These are phyloP conservation scores for Scatophagus argus DNA, from an alignment of 2,113 vertebrate species.

Conservation along the genomic window DNA sequence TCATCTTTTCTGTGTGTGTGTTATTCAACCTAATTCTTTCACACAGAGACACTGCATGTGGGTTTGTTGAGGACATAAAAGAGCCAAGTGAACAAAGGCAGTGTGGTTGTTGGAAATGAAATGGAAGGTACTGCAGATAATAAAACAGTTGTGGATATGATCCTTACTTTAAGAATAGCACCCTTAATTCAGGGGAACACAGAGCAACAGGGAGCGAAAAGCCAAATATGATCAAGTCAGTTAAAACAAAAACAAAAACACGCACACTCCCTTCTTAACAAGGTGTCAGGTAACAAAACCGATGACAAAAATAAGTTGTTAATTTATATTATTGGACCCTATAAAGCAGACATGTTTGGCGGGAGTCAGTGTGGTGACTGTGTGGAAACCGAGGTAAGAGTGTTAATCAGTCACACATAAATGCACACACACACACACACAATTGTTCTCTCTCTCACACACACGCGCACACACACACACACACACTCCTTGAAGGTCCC, in stretches of 20 bases:
- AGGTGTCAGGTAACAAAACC: constrained; percentile 38
- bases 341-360: neutral
- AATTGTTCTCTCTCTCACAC: constrained; percentile 18
- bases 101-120: constrained; percentile 43
- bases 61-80: neutral
- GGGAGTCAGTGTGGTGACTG: constrained; percentile 28
- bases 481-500: constrained; percentile 48
- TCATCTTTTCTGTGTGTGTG: neutral
- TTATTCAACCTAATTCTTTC: neutral
- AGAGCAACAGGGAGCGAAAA: constrained; percentile 6
- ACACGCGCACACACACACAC: constrained; percentile 50
- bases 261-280: constrained; percentile 55
- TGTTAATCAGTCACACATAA: constrained; percentile 36
- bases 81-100: constrained; percentile 24
- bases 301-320: constrained; percentile 9
- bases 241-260: constrained; percentile 16
- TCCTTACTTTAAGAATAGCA: constrained; percentile 52
- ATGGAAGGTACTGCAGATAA: constrained; percentile 35
- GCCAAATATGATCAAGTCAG: neutral
- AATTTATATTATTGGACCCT: constrained; percentile 63
- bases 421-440: constrained; percentile 7
- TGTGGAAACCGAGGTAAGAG: constrained; percentile 60
- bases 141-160: constrained; percentile 30
- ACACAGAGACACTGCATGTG: neutral
- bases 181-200: constrained; percentile 39